phyloP scores from a whole-genome alignment of 2,797 vertebrate species.

The Tachyglossus aculeatus region DNA sequence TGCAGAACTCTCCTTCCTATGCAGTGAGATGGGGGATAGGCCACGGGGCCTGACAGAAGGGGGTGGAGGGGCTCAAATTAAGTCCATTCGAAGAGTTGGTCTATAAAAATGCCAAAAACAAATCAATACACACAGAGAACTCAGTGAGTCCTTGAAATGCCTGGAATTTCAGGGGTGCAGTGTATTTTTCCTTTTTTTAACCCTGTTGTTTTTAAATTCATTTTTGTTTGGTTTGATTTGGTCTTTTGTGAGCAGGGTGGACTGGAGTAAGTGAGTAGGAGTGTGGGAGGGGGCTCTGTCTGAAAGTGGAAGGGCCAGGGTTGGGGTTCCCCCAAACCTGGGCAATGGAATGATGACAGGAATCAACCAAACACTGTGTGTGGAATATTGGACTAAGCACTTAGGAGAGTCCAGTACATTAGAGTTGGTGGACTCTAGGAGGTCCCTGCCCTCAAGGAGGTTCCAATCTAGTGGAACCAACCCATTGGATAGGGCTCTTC shows the following conservation, averaged over 20 bases:
- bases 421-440: too few relatives aligned
- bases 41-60: not conserved
- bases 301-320: not conserved
- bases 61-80: slow-evolving; percentile 8
- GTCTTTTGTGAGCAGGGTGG: not conserved
- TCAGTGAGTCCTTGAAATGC: slow-evolving; percentile 62
- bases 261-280: not conserved
- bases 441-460: too few relatives aligned
- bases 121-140: slow-evolving; percentile 42
- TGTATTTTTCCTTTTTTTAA: slow-evolving; percentile 3
- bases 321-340: slow-evolving; percentile 1
- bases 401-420: too few relatives aligned
- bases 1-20: slow-evolving; percentile 44
- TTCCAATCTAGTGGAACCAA: too few relatives aligned
- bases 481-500: not conserved
- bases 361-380: too few relatives aligned
- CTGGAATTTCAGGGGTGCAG: slow-evolving; percentile 58
- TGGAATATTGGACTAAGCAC: not conserved
- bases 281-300: not conserved
- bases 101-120: slow-evolving; percentile 63
- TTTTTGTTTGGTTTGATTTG: not conserved
- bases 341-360: not conserved
- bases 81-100: slow-evolving; percentile 33
- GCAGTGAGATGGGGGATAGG: not conserved
- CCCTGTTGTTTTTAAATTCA: not conserved